Evolutionary conservation across 2,888 invertebrate genomes (phyloP).

Genomic region (Heterodera filipjevi): DNA sequence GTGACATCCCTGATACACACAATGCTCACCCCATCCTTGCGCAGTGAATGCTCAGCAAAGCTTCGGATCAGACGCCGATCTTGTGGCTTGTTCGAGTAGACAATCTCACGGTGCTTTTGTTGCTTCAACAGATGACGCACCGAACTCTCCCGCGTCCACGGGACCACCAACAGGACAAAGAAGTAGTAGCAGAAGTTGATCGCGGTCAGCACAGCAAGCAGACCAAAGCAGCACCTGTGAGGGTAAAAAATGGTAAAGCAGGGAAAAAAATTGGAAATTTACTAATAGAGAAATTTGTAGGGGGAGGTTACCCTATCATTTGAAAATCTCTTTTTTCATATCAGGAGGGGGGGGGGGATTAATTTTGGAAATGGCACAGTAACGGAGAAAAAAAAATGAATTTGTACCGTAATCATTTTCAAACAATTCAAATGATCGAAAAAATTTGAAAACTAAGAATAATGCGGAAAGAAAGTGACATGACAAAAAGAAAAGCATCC

Average conservation of each 20-base stretch:
- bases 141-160: conserved; percentile 36
- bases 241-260: not conserved
- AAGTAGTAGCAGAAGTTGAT: conserved; percentile 46
- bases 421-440: too few species aligned
- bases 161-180: conserved; percentile 36
- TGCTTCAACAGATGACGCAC: conserved; percentile 37
- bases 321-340: too few species aligned
- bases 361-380: too few species aligned
- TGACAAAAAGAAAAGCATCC: too few species aligned
- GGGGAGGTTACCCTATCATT: too few species aligned
- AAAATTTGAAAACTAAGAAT: too few species aligned
- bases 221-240: conserved; percentile 30
- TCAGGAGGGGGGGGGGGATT: too few species aligned
- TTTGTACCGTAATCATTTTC: too few species aligned
- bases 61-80: not conserved
- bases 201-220: conserved; percentile 34
- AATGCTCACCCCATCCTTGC: conserved; percentile 30
- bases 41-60: conserved; percentile 29
- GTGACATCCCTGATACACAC: not conserved
- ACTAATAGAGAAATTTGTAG: too few species aligned
- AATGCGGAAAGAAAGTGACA: too few species aligned
- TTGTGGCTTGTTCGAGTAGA: conserved; percentile 7
- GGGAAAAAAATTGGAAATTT: not conserved
- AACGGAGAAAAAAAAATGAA: too few species aligned
- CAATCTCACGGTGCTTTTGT: conserved; percentile 6